These are phyloP conservation scores for Cataglyphis hispanica DNA, from an alignment of 1,140 invertebrate species.

Conservation along the genomic window DNA sequence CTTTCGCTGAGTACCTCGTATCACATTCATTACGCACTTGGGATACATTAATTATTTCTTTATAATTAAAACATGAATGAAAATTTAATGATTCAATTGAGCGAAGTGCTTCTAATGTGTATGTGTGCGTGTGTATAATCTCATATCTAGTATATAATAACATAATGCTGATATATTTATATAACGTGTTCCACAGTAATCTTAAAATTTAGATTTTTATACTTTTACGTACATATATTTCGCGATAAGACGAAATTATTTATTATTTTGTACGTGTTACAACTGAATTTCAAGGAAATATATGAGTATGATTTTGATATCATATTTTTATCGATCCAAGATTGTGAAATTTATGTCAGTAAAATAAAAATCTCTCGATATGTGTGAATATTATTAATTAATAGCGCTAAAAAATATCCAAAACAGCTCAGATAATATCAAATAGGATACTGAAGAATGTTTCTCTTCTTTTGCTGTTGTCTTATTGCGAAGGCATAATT, in stretches of 20 bases:
- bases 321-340: background rate
- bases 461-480: background rate
- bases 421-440: constrained; percentile 33
- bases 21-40: constrained; percentile 34
- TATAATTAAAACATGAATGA: constrained; percentile 20
- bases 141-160: constrained; percentile 9
- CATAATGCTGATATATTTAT: constrained; percentile 3
- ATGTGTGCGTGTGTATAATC: background rate
- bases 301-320: constrained; percentile 1
- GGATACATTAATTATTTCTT: background rate
- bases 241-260: background rate
- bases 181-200: constrained; percentile 23
- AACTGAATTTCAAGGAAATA: constrained; percentile 19
- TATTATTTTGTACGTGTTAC: constrained; percentile 35
- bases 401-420: constrained; percentile 27
- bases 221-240: background rate
- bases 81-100: constrained; percentile 33
- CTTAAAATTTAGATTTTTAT: background rate
- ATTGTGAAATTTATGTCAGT: constrained; percentile 12
- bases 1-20: constrained; percentile 33
- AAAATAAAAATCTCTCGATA: constrained; percentile 28
- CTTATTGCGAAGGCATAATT: background rate
- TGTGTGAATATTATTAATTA: constrained; percentile 35
- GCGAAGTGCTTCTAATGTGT: constrained; percentile 2
- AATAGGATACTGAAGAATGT: background rate